Evolutionary conservation across 2,113 vertebrate species (phyloP), one percentile per base, ranked within the genome.

Genomic region (Caranx melampygus): DNA sequence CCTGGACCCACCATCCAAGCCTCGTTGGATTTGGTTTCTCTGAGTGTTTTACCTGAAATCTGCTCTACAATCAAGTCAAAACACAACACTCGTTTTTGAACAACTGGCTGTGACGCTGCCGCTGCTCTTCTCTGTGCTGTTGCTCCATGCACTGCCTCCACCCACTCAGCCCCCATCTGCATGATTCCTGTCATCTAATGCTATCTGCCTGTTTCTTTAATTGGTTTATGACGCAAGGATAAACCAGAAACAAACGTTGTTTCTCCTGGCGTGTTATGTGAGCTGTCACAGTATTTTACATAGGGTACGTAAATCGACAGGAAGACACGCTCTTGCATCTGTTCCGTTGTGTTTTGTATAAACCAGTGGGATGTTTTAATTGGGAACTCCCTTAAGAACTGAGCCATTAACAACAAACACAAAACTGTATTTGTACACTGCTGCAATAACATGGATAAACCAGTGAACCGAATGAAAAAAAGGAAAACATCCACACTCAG

Each of bases 381-480:
- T 74, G 58, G 57, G 26, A 76, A 35, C 21, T 65, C 83, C 57
- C 80, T 21, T 3, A 76, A 79, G 73, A 68, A 75, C 44, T 35
- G 73, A 77, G 60, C 64, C 49, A 75, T 63, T 74, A 78, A 42
- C 74, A 4, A 63, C 49, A 83, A 78, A 71, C 73, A 77, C 59
- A 81, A 14, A 81, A 14, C 16, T 37, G 64, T 37, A 49, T 74
- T 71, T 61, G 78, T 74, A 44, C 26, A 3, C 11, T 47, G 63
- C 37, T 75, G 81, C 58, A 73, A 44, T n/a, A 74, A 72, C 68
- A 67, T 1, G 33, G 74, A 70, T 51, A 59, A 79, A 74, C 51
- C 79, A 69, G 72, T n/a, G n/a, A 68, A 70, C 9, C 57, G 15
- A 72, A 72, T 75, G 59, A 87, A 68, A 79, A 62, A 63, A 42